Evolutionary conservation across 2,888 invertebrate species (phyloP), one percentile per base, ranked within the genome.

Genomic region (Scaptomyza flava): DNA sequence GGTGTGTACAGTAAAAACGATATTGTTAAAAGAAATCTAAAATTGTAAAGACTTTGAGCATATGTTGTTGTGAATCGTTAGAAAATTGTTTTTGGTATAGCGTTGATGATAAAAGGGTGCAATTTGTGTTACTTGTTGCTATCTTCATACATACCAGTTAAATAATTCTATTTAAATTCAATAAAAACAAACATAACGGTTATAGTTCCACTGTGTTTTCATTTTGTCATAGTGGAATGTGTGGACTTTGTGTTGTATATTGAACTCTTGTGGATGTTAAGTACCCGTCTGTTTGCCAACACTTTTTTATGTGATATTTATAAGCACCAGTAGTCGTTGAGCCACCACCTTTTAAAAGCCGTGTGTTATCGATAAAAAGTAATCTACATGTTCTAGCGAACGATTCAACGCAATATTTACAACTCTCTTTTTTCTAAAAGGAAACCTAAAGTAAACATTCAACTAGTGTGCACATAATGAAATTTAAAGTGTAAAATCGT

Each of bases 91-190:
- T 79, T 81, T 81, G 84, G 77, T 77, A 68, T 72, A 65, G 50
- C 68, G 53, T 77, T 68, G 71, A 76, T 66, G 60, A 66, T 17
- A 59, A 62, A 67, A 59, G 52, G 66, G 74, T 78, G 70, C 63
- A 63, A 66, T 73, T 79, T 79, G 73, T 81, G 85, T 84, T 85
- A 81, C 72, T 83, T 87, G 87, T 87, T 87, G 85, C 85, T 84
- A 83, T 79, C 79, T 87, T 72, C 78, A 82, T 81, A 84, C 77
- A 79, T 77, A 72, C 66, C 85, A 81, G 85, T 75, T 81, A 79
- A 79, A 78, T 76, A 84, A 84, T 87, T 81, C 81, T 82, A 82
- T 84, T 82, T 82, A 71, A 77, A 79, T 60, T 80, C 68, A 80
- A 79, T 73, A 72, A 68, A 77, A 60, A 73, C 58, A 65, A 60